A percentile compares a stretch with the other conserved stretches of the same genome.
phyloP scores from a whole-genome alignment of 2,797 vertebrate genomes.

The Neosilurus hyrtlii region DNA sequence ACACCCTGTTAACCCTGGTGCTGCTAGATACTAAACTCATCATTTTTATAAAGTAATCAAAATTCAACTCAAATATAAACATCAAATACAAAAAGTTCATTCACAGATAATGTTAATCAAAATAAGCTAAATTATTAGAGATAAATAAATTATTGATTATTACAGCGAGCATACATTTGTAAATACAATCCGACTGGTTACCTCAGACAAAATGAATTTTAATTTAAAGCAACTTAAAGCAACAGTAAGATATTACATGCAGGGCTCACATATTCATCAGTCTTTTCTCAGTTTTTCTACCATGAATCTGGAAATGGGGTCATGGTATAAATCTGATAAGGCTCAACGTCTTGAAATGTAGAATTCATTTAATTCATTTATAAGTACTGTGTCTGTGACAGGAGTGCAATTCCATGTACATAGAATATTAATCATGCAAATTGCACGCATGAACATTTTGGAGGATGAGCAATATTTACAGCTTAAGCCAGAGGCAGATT shows the following conservation, averaged over 20 bases:
- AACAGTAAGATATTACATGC: background rate
- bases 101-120: background rate
- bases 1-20: conserved; percentile 37
- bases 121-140: background rate
- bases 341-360: background rate
- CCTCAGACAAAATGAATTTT: background rate
- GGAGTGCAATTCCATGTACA: background rate
- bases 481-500: conserved; percentile 20
- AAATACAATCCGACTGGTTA: background rate
- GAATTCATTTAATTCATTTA: conserved; percentile 4
- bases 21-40: background rate
- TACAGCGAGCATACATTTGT: background rate
- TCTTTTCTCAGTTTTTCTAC: background rate
- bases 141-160: too few relatives aligned
- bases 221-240: background rate
- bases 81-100: background rate
- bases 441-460: conserved; percentile 1
- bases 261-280: background rate
- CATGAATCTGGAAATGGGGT: background rate
- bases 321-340: conserved; percentile 3
- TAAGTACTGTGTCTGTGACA: background rate
- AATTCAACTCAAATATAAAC: background rate
- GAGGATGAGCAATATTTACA: background rate
- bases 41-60: conserved; percentile 44
- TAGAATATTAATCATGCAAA: conserved; percentile 9